Conservation (phyloP, 1,140 invertebrate genomes). For the Drosophila bipectinata region DNA sequence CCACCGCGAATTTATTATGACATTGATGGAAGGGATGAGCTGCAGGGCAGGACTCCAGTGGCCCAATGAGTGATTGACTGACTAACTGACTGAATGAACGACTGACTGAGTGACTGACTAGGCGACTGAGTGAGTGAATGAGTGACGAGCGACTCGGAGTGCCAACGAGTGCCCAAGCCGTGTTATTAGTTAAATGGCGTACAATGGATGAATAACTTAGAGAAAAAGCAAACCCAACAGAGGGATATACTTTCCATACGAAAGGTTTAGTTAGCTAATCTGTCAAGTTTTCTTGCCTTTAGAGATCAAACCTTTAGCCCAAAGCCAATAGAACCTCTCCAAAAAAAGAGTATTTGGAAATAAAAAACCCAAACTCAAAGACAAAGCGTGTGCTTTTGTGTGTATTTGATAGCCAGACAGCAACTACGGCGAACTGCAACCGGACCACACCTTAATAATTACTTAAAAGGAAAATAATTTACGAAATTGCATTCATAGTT, state of each 20-base stretch:
- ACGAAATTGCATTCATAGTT: slow-evolving; percentile 83
- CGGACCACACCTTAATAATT: slow-evolving; percentile 83
- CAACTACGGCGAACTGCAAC: slow-evolving; percentile 33
- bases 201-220: slow-evolving; percentile 76
- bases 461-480: slow-evolving; percentile 84
- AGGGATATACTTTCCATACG: background rate
- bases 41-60: slow-evolving; percentile 46
- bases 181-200: slow-evolving; percentile 81
- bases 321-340: background rate
- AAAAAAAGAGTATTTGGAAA: slow-evolving; percentile 38
- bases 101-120: slow-evolving; percentile 28
- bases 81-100: slow-evolving; percentile 25
- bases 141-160: slow-evolving; percentile 41
- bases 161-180: slow-evolving; percentile 32
- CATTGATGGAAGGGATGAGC: slow-evolving; percentile 62
- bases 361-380: slow-evolving; percentile 53
- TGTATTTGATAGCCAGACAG: slow-evolving; percentile 65
- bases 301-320: background rate
- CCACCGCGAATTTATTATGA: slow-evolving; percentile 64
- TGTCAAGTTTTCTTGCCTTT: too few species aligned
- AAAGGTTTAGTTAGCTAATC: background rate
- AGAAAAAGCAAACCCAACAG: slow-evolving; percentile 62
- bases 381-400: slow-evolving; percentile 62
- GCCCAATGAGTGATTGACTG: slow-evolving; percentile 65
- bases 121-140: slow-evolving; percentile 24